A percentile compares a stretch with the other conserved stretches of the same genome.
Evolutionary conservation across 2,888 invertebrate species (phyloP).

Genomic region (Diloba caeruleocephala): DNA sequence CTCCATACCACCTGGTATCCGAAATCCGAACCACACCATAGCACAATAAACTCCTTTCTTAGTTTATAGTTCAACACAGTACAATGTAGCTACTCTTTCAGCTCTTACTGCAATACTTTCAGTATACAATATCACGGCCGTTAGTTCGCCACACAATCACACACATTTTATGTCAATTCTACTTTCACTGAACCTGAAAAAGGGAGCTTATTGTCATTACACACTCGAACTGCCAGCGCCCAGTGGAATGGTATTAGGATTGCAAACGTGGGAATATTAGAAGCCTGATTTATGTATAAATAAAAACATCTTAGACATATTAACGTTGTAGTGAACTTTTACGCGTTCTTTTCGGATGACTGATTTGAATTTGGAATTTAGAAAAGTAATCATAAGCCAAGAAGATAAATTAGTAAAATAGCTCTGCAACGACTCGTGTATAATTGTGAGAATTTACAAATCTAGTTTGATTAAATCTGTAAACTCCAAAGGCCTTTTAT

Average conservation of each 20-base stretch:
- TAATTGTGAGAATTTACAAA: slow-evolving; percentile 13
- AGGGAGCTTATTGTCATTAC: slow-evolving; percentile 35
- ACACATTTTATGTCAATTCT: slow-evolving; percentile 66
- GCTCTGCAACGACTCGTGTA: slow-evolving; percentile 9
- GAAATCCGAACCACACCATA: slow-evolving; percentile 57
- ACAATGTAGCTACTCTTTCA: slow-evolving; percentile 36
- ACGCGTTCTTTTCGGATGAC: slow-evolving; percentile 24
- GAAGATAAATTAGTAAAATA: slow-evolving; percentile 4
- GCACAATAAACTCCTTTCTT: slow-evolving; percentile 39
- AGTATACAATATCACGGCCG: slow-evolving; percentile 50
- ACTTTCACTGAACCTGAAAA: slow-evolving; percentile 67
- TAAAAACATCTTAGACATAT: slow-evolving; percentile 34
- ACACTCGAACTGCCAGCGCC: slow-evolving; percentile 23
- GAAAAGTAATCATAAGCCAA: slow-evolving; percentile 5
- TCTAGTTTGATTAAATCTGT: slow-evolving; percentile 20
- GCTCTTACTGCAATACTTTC: slow-evolving; percentile 19
- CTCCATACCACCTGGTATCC: slow-evolving; percentile 79
- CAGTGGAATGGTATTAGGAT: slow-evolving; percentile 30
- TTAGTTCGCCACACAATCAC: slow-evolving; percentile 75
- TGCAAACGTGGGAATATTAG: slow-evolving; percentile 34
- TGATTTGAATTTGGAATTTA: slow-evolving; percentile 19
- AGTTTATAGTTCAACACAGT: slow-evolving; percentile 44
- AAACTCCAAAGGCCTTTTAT: slow-evolving; percentile 22
- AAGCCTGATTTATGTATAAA: slow-evolving; percentile 37
- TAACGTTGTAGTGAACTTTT: slow-evolving; percentile 21